Conservation (phyloP, 2,797 vertebrate genomes). For the Sebastes reedi region DNA sequence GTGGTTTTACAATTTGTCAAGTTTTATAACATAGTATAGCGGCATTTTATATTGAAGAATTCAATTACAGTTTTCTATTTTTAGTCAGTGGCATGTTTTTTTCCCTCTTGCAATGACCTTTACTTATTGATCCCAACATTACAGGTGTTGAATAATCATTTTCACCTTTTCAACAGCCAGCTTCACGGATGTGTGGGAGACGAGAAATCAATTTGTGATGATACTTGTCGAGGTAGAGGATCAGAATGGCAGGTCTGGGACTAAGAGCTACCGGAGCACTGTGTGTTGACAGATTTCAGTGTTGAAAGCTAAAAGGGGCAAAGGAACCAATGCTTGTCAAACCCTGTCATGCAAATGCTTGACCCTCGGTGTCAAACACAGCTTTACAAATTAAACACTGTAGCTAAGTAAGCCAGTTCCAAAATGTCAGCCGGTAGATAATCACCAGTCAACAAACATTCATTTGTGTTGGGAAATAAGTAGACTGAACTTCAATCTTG, state of each 20-base stretch:
- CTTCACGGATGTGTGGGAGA: constrained; percentile 6
- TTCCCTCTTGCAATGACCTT: background rate
- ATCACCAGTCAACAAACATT: constrained; percentile 8
- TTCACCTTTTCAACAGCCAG: constrained; percentile 6
- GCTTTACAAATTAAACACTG: constrained; percentile 33
- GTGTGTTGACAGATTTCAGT: constrained; percentile 34
- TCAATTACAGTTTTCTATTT: background rate
- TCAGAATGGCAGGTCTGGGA: constrained; percentile 23
- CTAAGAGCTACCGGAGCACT: constrained; percentile 6
- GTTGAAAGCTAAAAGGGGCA: constrained; percentile 33
- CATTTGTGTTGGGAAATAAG: constrained; percentile 4
- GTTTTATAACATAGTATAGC: no score
- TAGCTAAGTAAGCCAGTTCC: background rate
- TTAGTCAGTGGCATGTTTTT: background rate
- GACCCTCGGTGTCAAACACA: constrained; percentile 24
- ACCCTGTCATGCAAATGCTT: constrained; percentile 33
- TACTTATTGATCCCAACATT: constrained; percentile 22
- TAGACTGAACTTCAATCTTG: background rate
- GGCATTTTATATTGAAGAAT: background rate
- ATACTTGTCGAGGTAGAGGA: constrained; percentile 17
- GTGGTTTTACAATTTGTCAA: background rate
- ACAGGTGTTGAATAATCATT: constrained; percentile 21
- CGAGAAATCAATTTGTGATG: constrained; percentile 32
- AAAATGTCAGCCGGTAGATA: constrained; percentile 33
- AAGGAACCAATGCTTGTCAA: constrained; percentile 27